phyloP scores from a whole-genome alignment of 2,888 invertebrate species.

The Ecliptopera silaceata region DNA sequence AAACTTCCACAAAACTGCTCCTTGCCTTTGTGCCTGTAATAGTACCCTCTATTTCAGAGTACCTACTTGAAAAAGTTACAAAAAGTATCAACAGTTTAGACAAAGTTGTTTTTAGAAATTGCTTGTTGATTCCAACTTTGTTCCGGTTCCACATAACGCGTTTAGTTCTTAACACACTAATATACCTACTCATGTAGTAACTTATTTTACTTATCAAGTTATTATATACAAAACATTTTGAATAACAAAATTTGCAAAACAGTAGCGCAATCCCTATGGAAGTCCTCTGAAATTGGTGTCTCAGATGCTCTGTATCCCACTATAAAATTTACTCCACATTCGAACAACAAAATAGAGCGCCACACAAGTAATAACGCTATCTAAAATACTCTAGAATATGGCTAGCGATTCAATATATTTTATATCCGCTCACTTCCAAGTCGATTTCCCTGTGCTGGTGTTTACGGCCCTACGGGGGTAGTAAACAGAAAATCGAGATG shows the following conservation, averaged over 20 bases:
- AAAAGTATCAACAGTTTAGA: conserved; percentile 18
- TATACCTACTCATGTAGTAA: too few relatives aligned
- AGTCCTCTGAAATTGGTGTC: conserved; percentile 7
- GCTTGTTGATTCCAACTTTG: neutral
- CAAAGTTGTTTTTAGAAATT: conserved; percentile 9
- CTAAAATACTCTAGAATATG: conserved; percentile 24
- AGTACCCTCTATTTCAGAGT: conserved; percentile 38
- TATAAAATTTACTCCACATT: conserved; percentile 14
- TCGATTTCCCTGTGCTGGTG: conserved; percentile 48
- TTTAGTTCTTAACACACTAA: too few relatives aligned
- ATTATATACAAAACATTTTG: neutral
- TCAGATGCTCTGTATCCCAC: conserved; percentile 7
- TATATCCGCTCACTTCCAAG: conserved; percentile 45
- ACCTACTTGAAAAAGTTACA: conserved; percentile 31
- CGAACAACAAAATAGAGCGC: conserved; percentile 14
- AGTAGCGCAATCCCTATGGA: conserved; percentile 7
- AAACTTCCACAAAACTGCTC: conserved; percentile 56
- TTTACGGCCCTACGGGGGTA: conserved; percentile 48
- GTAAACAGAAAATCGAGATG: conserved; percentile 46
- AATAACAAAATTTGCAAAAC: neutral
- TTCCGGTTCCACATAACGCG: too few relatives aligned
- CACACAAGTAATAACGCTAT: conserved; percentile 14
- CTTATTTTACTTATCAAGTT: neutral
- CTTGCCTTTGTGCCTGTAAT: conserved; percentile 46
- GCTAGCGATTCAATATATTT: conserved; percentile 44